Base-by-base conservation (phyloP, 2,113 vertebrate species). In the Noctilio leporinus region DNA sequence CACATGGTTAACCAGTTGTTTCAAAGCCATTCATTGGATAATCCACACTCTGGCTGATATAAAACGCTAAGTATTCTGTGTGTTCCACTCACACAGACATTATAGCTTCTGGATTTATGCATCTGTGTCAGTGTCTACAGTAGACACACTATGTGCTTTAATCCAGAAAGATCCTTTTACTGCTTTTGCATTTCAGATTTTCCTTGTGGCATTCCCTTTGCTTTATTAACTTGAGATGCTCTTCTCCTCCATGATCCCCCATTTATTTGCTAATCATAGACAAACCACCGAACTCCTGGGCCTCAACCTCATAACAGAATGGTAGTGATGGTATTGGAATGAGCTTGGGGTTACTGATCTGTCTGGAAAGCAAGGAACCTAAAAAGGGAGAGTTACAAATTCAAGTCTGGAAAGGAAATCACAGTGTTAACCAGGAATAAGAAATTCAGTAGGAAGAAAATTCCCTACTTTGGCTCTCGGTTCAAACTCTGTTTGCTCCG, bases 381-480 rank as follows among this genome's bases (percentile, higher is more conserved):
- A 24, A 28, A 57, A 43, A 64, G 45, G 33, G 40, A 35, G 49
- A 62, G 10, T 62, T 75, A 49, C 9, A 47, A 28, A 17, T 70
- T 45, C 40, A 77, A 89, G n/a, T 59, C 62, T 40, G 69, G 64
- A 62, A 94, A 73, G 84, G 90, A 77, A 81, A 59, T 33, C 45
- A 86, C 14, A 92, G 93, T 72, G 94, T 96, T 95, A 95, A 96
- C 94, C 90, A 96, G 94, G 94, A 96, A 94, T 96, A 85, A 81
- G 88, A 81, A 85, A 93, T 73, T 70, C 86, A 83, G 4, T 28
- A 10, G 2, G 1, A 95, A 92, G 96, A 92, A 84, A 97, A 96
- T 69, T 47, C 95, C 95, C 96, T 91, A 4, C 91, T 62, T 72
- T 35, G 53, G 76, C 49, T 82, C 17, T 14, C 28, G 10, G 72